Evolutionary conservation across 2,113 vertebrate species (phyloP).

Genomic region (Zootoca vivipara): DNA sequence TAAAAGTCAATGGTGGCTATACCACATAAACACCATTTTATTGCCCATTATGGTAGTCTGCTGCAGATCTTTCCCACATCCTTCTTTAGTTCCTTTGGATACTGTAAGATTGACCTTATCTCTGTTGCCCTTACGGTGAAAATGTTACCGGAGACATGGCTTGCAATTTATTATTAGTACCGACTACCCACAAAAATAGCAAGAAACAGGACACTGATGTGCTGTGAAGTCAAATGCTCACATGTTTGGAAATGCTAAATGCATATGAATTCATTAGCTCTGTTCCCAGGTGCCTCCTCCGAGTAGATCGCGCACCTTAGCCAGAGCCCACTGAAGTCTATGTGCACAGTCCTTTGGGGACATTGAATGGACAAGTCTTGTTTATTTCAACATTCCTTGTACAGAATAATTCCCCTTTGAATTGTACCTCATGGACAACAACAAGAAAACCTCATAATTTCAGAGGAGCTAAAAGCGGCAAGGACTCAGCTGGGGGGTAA

Average conservation of each 20-base stretch:
- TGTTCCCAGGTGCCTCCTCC: not conserved
- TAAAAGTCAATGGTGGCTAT: too few species aligned
- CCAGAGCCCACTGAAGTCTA: not conserved
- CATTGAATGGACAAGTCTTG: not conserved
- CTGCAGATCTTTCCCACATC: not conserved
- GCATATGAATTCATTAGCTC: not conserved
- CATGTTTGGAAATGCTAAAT: not conserved
- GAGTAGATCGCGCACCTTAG: not conserved
- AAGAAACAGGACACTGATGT: not conserved
- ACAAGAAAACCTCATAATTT: not conserved
- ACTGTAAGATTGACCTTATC: not conserved
- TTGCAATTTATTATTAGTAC: not conserved
- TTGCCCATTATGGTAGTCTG: not conserved
- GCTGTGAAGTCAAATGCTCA: not conserved
- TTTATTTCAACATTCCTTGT: not conserved
- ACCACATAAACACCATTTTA: not conserved
- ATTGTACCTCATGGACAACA: not conserved
- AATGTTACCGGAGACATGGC: not conserved
- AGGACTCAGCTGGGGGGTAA: constrained; percentile 42
- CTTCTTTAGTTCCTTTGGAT: not conserved
- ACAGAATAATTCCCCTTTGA: not conserved
- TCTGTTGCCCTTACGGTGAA: not conserved
- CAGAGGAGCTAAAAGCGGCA: constrained; percentile 24
- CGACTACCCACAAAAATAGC: too few species aligned
- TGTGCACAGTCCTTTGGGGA: not conserved